Conservation (phyloP, 2,888 invertebrate genomes). For the Hyposoter didymator region DNA sequence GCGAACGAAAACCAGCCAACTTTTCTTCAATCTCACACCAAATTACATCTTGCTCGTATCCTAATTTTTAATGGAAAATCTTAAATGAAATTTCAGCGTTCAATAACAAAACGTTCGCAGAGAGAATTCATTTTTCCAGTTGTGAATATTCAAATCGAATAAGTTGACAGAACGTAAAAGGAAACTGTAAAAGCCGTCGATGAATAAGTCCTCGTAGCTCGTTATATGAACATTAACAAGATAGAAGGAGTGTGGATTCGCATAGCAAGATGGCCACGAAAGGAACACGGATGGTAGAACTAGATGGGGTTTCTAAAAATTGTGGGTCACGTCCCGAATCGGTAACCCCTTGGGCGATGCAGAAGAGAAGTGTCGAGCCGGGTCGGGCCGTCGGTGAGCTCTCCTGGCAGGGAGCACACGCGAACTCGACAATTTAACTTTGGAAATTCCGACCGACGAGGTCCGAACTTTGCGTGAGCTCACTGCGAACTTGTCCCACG, state of each 20-base stretch:
- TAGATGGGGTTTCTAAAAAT: constrained; percentile 52
- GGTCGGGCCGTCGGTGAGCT: constrained; percentile 50
- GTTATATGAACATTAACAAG: constrained; percentile 11
- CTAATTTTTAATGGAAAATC: background rate
- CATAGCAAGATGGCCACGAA: constrained; percentile 11
- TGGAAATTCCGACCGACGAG: constrained; percentile 67
- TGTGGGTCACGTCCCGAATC: constrained; percentile 67
- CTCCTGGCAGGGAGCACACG: constrained; percentile 52
- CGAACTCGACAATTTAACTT: constrained; percentile 70
- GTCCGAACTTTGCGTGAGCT: constrained; percentile 68
- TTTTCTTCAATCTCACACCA: background rate
- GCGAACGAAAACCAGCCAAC: background rate
- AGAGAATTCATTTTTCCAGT: background rate
- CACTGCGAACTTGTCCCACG: constrained; percentile 78
- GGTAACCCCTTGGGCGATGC: constrained; percentile 54
- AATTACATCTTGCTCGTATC: background rate
- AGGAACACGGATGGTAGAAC: constrained; percentile 4
- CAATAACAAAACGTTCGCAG: background rate
- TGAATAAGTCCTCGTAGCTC: background rate
- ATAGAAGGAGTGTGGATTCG: constrained; percentile 1
- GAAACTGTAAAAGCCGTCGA: background rate
- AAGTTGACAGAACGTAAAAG: background rate
- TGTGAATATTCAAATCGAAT: background rate
- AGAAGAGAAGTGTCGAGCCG: constrained; percentile 18
- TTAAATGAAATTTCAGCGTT: background rate